Base-by-base conservation (phyloP, 2,888 invertebrate species). In the Microplitis deprimator region DNA sequence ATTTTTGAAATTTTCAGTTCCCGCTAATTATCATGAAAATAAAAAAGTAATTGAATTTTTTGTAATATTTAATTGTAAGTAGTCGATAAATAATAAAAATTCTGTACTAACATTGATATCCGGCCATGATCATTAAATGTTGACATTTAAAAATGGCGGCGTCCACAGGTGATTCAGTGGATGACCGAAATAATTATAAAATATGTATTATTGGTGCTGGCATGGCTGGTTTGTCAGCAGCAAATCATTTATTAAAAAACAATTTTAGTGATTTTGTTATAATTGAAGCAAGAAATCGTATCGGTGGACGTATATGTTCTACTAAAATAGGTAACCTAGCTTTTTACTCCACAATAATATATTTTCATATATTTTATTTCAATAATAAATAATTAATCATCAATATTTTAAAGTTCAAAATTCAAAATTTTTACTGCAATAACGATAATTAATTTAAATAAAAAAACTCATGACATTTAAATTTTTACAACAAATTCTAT, bases 141-240 rank as follows among this genome's bases (percentile, higher is more conserved):
- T 77, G 69, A 73, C 68, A 73, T 78, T 78, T 81, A 79, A 88
- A 88, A 84, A 89, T 89, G 89, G 89, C 89, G 88, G 86, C 87
- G 82, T 86, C 90, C 85, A 87, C 88, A 80, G 85, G 85, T 76
- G 86, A 87, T 75, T 85, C 86, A 77, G 84, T 83, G 79, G 86
- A 88, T 84, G 85, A 85, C 78, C 87, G 84, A 81, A 88, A 87
- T 85, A 88, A 86, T 77, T 93, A 92, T 85, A 95, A 95, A 91
- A 93, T 96, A 82, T 90, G 96, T 84, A 96, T 96, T 85, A 93
- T 97, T 85, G 97, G 97, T 69, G 96, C 94, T 83, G 97, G 97
- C 80, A 94, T 95, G 91, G 95, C 96, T 80, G 97, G 97, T 67
- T 90, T 97, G 73, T 94, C 96, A 69, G 96, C 96, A 76, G 96